phyloP scores from a whole-genome alignment of 2,888 invertebrate genomes.

The Rhogogaster chlorosoma region DNA sequence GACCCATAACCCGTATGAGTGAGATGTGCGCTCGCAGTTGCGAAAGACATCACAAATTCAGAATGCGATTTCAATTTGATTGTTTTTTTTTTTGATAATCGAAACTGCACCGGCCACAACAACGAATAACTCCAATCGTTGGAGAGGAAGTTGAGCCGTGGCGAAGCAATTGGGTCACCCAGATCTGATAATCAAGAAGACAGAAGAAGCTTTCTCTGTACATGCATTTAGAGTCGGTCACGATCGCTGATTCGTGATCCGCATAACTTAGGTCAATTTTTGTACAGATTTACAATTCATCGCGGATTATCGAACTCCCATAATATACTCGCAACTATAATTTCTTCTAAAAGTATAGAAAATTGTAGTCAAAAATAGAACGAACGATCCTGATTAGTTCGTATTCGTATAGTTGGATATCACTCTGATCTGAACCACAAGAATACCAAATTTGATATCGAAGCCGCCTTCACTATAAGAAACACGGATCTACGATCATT shows the following conservation, averaged over 20 bases:
- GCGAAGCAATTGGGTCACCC: slow-evolving; percentile 75
- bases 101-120: background rate
- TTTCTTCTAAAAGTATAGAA: background rate
- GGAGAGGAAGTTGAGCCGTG: slow-evolving; percentile 56
- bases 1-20: background rate
- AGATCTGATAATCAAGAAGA: slow-evolving; percentile 73
- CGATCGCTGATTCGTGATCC: slow-evolving; percentile 45
- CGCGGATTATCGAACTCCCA: background rate
- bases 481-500: slow-evolving; percentile 25
- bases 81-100: background rate
- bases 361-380: background rate
- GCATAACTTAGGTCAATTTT: slow-evolving; percentile 25
- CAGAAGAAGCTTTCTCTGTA: slow-evolving; percentile 70
- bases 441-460: background rate
- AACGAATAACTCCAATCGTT: slow-evolving; percentile 25
- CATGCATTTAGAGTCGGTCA: slow-evolving; percentile 44
- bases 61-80: background rate
- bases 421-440: background rate
- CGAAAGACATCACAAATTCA: background rate
- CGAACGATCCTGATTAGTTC: background rate
- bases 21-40: background rate
- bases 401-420: background rate
- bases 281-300: slow-evolving; percentile 8
- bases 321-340: background rate
- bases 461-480: background rate